These are phyloP conservation scores for Apolygus lucorum DNA, from an alignment of 1,140 invertebrate species.

Conservation along the genomic window DNA sequence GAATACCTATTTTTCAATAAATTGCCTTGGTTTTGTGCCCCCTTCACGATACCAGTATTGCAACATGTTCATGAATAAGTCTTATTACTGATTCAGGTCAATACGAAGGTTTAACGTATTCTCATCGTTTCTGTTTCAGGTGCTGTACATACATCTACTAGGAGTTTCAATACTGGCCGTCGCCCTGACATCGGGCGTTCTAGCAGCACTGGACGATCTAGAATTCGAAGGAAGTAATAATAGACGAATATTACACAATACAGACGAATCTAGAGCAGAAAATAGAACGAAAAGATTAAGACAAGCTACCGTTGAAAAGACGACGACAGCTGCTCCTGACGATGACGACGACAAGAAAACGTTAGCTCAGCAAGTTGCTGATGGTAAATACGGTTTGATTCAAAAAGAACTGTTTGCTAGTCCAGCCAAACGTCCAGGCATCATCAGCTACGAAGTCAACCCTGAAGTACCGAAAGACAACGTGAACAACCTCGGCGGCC, in stretches of 20 bases:
- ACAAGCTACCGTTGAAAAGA: constrained; percentile 25
- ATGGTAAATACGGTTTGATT: constrained; percentile 80
- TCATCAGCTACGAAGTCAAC: constrained; percentile 68
- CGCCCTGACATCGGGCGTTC: not conserved
- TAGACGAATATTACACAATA: constrained; percentile 6
- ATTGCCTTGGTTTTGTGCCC: too few relatives aligned
- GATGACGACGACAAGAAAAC: constrained; percentile 71
- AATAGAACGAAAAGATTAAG: constrained; percentile 27
- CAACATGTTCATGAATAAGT: too few relatives aligned
- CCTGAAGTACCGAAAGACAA: constrained; percentile 69
- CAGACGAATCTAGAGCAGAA: constrained; percentile 13
- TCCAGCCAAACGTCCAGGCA: constrained; percentile 59
- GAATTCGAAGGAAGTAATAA: constrained; percentile 1
- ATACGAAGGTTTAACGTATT: too few relatives aligned
- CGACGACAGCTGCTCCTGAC: constrained; percentile 35
- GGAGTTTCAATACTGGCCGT: not conserved
- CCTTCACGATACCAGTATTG: too few relatives aligned
- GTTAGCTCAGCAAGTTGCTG: constrained; percentile 71
- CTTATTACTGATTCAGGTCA: too few relatives aligned
- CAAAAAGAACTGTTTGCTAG: constrained; percentile 69
- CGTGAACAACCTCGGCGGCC: constrained; percentile 64
- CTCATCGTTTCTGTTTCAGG: constrained; percentile 1
- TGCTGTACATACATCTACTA: not conserved
- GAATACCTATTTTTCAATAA: too few relatives aligned
- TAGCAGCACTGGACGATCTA: not conserved